Evolutionary conservation across 53 echinoderm and acorn worm species (phyloP), one percentile per base, ranked within the genome.

Genomic region (Actinopyga echinites): DNA sequence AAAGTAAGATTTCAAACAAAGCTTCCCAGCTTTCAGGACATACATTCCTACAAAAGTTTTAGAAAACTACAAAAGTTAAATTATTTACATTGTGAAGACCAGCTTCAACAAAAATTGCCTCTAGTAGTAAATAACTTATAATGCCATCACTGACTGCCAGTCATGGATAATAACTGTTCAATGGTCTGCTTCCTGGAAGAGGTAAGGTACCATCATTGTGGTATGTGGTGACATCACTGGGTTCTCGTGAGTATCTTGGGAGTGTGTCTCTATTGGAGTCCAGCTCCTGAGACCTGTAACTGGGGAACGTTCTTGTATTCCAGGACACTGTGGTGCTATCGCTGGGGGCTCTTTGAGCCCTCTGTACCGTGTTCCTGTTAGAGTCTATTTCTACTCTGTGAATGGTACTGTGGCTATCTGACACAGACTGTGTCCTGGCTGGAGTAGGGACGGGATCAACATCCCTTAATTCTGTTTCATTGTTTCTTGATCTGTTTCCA

Each of bases 311-410:
- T 31, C 63, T 62, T 29, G 63, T 29, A 62, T 62, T 62, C 63
- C 63, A 62, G 63, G 63, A 62, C 28, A 62, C 63, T 62, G 63
- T 62, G 28, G 63, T 80, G 28, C 61, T 80, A 22, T 80, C 81
- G 36, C 81, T 80, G 33, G 81, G 81, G 35, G 63, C 81, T 36
- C 81, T 33, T 34, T 80, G 60, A 11, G 35, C 42, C 81, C 81
- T 59, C 63, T 80, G 81, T 42, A 80, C 38, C 19, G 81, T 80
- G 29, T 80, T 80, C 34, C 81, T 59, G 29, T 80, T 80, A 1
- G 81, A 80, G 58, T 80, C 81, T 80, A 80, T 80, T 42, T 80
- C 81, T 21, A 80, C 81, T 61, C 45, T 59, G 28, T 80, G 81
- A 43, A 80, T 80, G 30, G 63, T 80, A 20, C 81, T 80, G 12